These are phyloP conservation scores for Lycopodina hypogea DNA, from an alignment of 37 sponge, comb jelly and placozoan species.

Conservation along the genomic window DNA sequence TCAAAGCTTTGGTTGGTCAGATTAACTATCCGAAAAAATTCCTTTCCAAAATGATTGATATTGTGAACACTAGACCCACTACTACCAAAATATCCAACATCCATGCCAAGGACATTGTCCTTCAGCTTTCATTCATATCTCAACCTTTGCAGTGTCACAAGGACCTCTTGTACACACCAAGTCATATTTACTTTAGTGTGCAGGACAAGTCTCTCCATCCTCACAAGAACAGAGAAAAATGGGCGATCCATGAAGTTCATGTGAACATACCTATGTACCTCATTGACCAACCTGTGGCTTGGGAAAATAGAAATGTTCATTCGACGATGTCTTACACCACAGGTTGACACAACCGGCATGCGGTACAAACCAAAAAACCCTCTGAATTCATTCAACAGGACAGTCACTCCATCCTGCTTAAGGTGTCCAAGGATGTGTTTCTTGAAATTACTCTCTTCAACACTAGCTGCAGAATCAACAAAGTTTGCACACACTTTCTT, in stretches of 20 bases:
- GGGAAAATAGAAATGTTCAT: conserved; percentile 3
- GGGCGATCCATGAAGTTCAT: neutral
- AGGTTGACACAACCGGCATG: conserved; percentile 13
- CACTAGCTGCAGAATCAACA: conserved; percentile 15
- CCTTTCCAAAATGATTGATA: conserved; percentile 1
- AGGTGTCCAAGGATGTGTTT: conserved; percentile 15
- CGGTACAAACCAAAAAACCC: conserved; percentile 45
- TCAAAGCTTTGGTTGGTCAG: neutral
- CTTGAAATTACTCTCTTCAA: neutral
- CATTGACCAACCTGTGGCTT: conserved; percentile 2
- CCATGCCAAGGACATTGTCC: conserved; percentile 24
- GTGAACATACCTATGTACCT: conserved; percentile 1
- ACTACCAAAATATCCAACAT: conserved; percentile 43
- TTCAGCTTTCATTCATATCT: neutral
- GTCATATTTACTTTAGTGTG: conserved; percentile 16
- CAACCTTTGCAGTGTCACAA: neutral
- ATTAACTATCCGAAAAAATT: conserved; percentile 3
- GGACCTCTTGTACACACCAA: neutral
- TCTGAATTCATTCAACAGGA: conserved; percentile 41
- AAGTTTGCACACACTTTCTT: conserved; percentile 25
- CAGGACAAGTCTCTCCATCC: conserved; percentile 31
- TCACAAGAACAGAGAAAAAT: conserved; percentile 15
- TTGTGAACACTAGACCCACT: conserved; percentile 5
- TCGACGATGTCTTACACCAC: conserved; percentile 8
- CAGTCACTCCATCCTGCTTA: conserved; percentile 13